Percentiles rank a stretch among this genome's conserved stretches.
Conservation (phyloP, 35 echinoderm and acorn worm genomes). For the Apostichopus parvimensis region DNA sequence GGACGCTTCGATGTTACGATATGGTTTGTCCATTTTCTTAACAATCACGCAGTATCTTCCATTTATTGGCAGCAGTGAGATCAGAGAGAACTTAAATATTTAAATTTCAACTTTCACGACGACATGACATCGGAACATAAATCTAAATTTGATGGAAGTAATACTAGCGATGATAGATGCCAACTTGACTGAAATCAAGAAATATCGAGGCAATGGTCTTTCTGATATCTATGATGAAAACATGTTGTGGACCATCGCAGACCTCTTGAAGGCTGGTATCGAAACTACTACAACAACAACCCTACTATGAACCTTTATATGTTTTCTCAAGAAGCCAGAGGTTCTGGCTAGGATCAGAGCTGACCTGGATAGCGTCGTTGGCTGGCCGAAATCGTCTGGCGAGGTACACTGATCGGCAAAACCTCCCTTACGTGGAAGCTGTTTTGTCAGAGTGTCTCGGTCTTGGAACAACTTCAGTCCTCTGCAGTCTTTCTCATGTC, state of each 20-base stretch:
- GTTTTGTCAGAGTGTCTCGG: no score
- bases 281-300: slow-evolving; percentile 65
- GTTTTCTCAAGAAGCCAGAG: slow-evolving; percentile 62
- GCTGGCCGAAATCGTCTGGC: slow-evolving; percentile 49
- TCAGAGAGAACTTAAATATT: neutral
- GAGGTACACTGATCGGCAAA: slow-evolving; percentile 44
- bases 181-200: slow-evolving; percentile 49
- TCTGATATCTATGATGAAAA: slow-evolving; percentile 18
- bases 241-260: slow-evolving; percentile 39
- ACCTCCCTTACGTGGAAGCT: slow-evolving; percentile 67
- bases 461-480: no score
- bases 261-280: slow-evolving; percentile 71
- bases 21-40: neutral
- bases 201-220: slow-evolving; percentile 18
- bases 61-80: neutral
- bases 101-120: slow-evolving; percentile 32
- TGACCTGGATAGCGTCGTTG: slow-evolving; percentile 68
- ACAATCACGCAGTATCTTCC: slow-evolving; percentile 19
- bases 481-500: no score
- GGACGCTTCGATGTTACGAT: slow-evolving; percentile 18
- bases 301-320: slow-evolving; percentile 57
- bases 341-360: slow-evolving; percentile 48
- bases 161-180: slow-evolving; percentile 59
- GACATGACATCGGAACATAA: slow-evolving; percentile 49
- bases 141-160: slow-evolving; percentile 23